Conservation (phyloP, 2,797 vertebrate species). For the Eidolon dupreanum region DNA sequence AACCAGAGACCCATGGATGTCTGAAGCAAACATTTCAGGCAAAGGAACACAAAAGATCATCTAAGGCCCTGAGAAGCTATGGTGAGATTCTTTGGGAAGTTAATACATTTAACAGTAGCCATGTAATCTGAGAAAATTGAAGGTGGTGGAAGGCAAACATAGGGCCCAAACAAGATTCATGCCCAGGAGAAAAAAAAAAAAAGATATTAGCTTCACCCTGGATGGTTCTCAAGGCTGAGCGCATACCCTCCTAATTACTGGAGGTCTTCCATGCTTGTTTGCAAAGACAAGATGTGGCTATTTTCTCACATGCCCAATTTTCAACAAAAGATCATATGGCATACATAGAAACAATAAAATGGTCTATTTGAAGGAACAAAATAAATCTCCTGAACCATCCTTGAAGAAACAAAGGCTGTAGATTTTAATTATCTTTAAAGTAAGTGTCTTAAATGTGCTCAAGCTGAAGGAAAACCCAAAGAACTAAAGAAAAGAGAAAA, state of each 20-base stretch:
- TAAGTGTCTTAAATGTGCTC: neutral
- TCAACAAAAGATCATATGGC: neutral
- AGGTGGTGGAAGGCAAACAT: neutral
- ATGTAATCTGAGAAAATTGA: neutral
- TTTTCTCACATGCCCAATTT: neutral
- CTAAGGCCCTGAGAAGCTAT: neutral
- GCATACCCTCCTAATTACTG: neutral
- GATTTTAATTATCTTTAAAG: neutral
- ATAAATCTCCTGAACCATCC: neutral
- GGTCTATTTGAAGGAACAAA: neutral
- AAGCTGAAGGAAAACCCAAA: neutral
- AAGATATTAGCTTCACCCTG: neutral
- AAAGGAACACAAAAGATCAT: neutral
- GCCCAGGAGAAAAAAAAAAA: no score
- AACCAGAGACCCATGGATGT: neutral
- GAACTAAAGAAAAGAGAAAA: neutral
- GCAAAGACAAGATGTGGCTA: neutral
- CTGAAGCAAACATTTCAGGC: neutral
- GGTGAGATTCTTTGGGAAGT: neutral
- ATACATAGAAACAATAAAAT: neutral
- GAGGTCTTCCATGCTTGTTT: neutral
- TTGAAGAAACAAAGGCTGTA: neutral
- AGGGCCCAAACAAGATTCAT: neutral
- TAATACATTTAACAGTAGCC: neutral
- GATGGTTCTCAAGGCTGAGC: neutral